A percentile compares a stretch with the other conserved stretches of the same genome.
Evolutionary conservation across 2,797 vertebrate genomes (phyloP).

Genomic region (Argya squamiceps): DNA sequence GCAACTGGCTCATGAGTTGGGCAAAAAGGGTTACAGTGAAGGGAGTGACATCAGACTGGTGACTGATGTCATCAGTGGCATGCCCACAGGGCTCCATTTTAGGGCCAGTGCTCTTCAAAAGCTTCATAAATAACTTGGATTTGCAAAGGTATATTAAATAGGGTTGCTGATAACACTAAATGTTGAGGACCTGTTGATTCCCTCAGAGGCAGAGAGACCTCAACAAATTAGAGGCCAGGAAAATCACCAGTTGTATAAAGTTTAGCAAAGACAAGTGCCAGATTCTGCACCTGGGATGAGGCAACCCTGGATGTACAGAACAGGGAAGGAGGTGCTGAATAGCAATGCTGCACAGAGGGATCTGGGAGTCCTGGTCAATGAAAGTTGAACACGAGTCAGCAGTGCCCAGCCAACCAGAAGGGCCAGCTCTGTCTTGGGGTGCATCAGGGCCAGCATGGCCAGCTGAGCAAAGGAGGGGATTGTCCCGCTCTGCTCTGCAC

Average conservation of each 20-base stretch:
- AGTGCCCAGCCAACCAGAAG: neutral
- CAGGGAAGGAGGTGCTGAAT: neutral
- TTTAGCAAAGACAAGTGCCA: neutral
- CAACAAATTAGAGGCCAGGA: neutral
- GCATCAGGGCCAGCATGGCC: fast-evolving
- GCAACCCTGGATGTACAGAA: neutral
- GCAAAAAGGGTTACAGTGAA: neutral
- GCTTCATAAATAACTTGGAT: neutral
- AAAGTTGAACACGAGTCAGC: neutral
- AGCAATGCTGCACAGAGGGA: fast-evolving
- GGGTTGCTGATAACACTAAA: neutral
- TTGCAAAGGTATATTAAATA: neutral
- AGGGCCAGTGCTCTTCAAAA: neutral
- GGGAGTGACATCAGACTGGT: neutral
- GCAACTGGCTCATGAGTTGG: neutral
- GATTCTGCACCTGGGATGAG: neutral
- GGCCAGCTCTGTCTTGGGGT: fast-evolving
- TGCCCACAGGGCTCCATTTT: neutral
- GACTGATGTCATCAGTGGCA: neutral
- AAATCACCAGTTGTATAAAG: neutral
- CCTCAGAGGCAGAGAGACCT: neutral
- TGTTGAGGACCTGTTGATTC: neutral
- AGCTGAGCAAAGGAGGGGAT: fast-evolving
- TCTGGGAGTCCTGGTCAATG: fast-evolving
- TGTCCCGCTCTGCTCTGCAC: fast-evolving